These are phyloP conservation scores for Aelia acuminata DNA, from an alignment of 2,888 invertebrate species.

Conservation along the genomic window DNA sequence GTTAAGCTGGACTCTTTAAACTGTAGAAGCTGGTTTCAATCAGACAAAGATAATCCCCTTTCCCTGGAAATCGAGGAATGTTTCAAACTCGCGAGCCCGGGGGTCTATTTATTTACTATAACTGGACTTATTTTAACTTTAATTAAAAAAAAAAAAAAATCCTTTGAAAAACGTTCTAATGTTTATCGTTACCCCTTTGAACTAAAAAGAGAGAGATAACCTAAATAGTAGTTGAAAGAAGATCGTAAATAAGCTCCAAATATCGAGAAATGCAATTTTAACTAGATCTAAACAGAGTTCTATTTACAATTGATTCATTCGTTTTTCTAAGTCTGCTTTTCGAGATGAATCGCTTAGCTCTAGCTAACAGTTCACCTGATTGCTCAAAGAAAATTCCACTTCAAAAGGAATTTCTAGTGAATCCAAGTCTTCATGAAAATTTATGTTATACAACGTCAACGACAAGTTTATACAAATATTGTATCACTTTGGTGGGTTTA, in stretches of 20 bases:
- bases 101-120: neutral
- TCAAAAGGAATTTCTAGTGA: no score
- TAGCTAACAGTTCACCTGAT: neutral
- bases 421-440: no score
- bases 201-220: neutral
- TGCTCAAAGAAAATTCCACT: neutral
- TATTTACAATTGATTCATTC: neutral
- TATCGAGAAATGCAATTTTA: slow-evolving; percentile 25
- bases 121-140: neutral
- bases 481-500: no score
- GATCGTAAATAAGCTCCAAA: neutral
- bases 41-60: neutral
- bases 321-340: neutral
- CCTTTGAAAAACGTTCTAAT: neutral
- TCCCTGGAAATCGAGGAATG: neutral
- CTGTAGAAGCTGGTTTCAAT: neutral
- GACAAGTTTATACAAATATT: no score
- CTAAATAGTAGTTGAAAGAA: neutral
- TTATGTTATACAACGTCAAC: no score
- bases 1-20: neutral
- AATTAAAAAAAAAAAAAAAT: neutral
- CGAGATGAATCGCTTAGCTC: neutral
- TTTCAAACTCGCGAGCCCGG: neutral
- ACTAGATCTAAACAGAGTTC: neutral
- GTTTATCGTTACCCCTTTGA: neutral